These are phyloP conservation scores for Poeciliopsis infans DNA, from an alignment of 2,797 vertebrate genomes.

Conservation along the genomic window DNA sequence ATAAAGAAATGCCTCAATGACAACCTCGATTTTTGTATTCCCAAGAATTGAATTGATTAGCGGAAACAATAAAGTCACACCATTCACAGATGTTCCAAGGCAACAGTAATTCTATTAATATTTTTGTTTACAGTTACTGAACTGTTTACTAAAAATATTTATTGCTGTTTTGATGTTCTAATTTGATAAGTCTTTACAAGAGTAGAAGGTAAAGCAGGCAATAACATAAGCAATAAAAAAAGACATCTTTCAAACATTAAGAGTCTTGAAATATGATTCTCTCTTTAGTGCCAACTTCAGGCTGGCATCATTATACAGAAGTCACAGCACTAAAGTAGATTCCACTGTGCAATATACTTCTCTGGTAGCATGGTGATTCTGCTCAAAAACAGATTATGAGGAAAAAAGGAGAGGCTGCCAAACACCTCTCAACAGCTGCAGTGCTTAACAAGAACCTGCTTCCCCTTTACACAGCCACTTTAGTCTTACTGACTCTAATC, in stretches of 20 bases:
- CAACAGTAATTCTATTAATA: not conserved
- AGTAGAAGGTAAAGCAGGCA: not conserved
- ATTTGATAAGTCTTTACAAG: not conserved
- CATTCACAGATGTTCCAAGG: not conserved
- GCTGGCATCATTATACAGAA: slow-evolving; percentile 47
- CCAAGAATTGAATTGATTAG: not conserved
- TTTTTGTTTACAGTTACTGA: not conserved
- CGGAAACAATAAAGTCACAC: not conserved
- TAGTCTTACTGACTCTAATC: slow-evolving; percentile 52
- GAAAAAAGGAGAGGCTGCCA: slow-evolving; percentile 38
- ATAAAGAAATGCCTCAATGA: not conserved
- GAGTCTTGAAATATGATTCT: slow-evolving; percentile 12
- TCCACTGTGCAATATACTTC: slow-evolving; percentile 38
- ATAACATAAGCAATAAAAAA: not conserved
- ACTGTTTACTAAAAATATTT: not conserved
- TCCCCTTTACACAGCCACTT: slow-evolving; percentile 38
- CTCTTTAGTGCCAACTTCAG: slow-evolving; percentile 23
- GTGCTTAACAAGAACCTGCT: slow-evolving; percentile 54
- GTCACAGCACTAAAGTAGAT: slow-evolving; percentile 30
- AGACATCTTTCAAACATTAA: slow-evolving; percentile 14
- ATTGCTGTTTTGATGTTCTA: not conserved
- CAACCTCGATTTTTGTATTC: not conserved
- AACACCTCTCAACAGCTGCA: slow-evolving; percentile 56
- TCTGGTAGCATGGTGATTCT: slow-evolving; percentile 11
- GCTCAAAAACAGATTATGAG: slow-evolving; percentile 46